Evolutionary conservation across 2,888 invertebrate species (phyloP).

Genomic region (Lysandra coridon): DNA sequence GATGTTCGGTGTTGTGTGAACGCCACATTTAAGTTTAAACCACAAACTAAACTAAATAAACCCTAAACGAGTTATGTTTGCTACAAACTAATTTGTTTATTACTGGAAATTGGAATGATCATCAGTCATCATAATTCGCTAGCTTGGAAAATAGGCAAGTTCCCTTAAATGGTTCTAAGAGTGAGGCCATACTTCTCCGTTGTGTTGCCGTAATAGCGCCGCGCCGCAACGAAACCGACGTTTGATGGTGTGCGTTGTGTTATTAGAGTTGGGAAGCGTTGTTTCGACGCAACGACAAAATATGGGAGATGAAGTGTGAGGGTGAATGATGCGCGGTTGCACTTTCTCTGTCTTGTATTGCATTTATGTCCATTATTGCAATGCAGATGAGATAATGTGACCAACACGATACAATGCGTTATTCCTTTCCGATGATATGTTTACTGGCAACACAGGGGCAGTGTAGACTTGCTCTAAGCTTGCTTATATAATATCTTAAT

Average conservation of each 20-base stretch:
- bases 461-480: not conserved
- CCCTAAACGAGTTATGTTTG: conserved; percentile 10
- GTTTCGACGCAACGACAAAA: too few species aligned
- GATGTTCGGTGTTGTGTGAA: conserved; percentile 26
- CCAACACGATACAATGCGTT: too few species aligned
- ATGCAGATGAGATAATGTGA: too few species aligned
- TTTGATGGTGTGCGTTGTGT: not conserved
- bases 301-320: too few species aligned
- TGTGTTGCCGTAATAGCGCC: not conserved
- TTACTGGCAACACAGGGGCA: not conserved
- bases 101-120: not conserved
- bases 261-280: too few species aligned
- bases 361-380: too few species aligned
- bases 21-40: conserved; percentile 23
- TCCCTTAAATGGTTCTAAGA: not conserved
- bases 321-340: too few species aligned
- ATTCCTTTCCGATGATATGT: not conserved
- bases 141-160: not conserved
- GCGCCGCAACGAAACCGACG: not conserved
- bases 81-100: not conserved
- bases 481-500: not conserved
- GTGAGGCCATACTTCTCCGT: not conserved
- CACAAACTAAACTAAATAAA: conserved; percentile 27
- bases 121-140: not conserved
- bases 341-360: too few species aligned